Evolutionary conservation across 2,888 invertebrate species (phyloP).

Genomic region (Cepaea hortensis): DNA sequence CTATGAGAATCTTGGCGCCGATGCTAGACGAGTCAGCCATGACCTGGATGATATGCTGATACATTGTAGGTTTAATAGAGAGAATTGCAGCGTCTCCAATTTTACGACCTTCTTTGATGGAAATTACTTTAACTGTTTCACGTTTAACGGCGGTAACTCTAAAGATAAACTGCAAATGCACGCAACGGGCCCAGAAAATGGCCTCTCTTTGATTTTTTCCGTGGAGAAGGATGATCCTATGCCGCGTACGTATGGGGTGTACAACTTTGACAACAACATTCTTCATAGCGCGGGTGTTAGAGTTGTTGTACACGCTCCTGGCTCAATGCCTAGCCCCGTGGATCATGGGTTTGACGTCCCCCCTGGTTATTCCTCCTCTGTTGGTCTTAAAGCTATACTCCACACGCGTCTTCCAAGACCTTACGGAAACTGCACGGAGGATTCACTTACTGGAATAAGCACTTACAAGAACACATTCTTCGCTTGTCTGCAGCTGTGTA

Average conservation of each 20-base stretch:
- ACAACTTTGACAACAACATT: conserved; percentile 68
- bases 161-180: conserved; percentile 64
- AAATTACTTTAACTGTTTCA: conserved; percentile 73
- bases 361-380: conserved; percentile 72
- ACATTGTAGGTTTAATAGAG: conserved; percentile 67
- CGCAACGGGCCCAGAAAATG: conserved; percentile 72
- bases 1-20: conserved; percentile 69
- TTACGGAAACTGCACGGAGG: conserved; percentile 69
- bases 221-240: conserved; percentile 71
- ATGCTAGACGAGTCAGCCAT: conserved; percentile 65
- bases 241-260: conserved; percentile 65
- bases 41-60: conserved; percentile 67
- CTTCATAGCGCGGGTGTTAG: conserved; percentile 71
- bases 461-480: conserved; percentile 68
- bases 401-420: conserved; percentile 65
- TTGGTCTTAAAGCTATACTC: conserved; percentile 67
- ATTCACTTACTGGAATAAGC: conserved; percentile 52
- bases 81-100: conserved; percentile 61
- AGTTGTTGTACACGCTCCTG: conserved; percentile 71
- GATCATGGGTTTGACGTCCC: conserved; percentile 73
- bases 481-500: conserved; percentile 70
- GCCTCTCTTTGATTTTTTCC: conserved; percentile 70
- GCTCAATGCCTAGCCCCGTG: conserved; percentile 72
- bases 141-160: conserved; percentile 68
- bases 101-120: conserved; percentile 69